These are phyloP conservation scores for Pyrocoelia pectoralis DNA, from an alignment of 2,888 invertebrate genomes.

Conservation along the genomic window DNA sequence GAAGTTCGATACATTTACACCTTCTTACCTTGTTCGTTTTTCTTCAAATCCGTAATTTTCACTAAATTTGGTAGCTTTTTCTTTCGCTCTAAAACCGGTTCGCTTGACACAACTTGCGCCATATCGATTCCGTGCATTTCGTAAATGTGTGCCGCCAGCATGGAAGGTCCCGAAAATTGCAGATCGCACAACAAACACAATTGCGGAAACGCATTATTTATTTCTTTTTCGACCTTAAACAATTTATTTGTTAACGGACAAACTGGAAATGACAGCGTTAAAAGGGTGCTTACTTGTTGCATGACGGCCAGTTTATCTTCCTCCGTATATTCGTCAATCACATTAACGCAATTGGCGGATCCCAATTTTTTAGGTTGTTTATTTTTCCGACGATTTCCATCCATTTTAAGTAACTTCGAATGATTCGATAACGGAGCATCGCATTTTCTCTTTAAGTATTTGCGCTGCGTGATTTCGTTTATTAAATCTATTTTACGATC, in stretches of 20 bases:
- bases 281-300: conserved; percentile 15
- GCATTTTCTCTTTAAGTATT: conserved; percentile 50
- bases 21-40: background rate
- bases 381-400: conserved; percentile 55
- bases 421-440: conserved; percentile 38
- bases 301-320: background rate
- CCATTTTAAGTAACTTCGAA: conserved; percentile 52
- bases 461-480: conserved; percentile 53
- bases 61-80: conserved; percentile 56
- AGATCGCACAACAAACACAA: conserved; percentile 64
- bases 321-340: background rate
- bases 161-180: conserved; percentile 59
- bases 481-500: conserved; percentile 52
- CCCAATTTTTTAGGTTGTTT: conserved; percentile 56
- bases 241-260: too few relatives aligned
- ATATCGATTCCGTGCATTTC: conserved; percentile 63
- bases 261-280: too few relatives aligned
- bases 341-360: background rate
- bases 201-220: conserved; percentile 53
- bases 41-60: conserved; percentile 54
- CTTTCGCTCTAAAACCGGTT: conserved; percentile 48
- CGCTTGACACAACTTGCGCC: conserved; percentile 52
- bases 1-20: too few relatives aligned
- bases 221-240: conserved; percentile 46
- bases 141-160: conserved; percentile 63